Evolutionary conservation across 2,113 vertebrate species (phyloP), one percentile per base, ranked within the genome.

Genomic region (Anas platyrhynchos): DNA sequence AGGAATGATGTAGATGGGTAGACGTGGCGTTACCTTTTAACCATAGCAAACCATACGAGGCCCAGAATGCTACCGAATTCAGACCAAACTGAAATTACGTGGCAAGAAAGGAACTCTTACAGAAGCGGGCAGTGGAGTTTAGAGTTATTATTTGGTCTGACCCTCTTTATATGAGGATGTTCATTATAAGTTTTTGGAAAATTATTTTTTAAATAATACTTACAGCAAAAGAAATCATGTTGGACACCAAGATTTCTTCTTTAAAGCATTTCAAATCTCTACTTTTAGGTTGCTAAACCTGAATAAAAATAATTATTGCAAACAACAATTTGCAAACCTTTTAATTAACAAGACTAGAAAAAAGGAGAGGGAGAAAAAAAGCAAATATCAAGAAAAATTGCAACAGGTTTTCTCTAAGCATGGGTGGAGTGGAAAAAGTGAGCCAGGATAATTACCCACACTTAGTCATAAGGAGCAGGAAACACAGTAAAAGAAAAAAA

Each of bases 351-450:
- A 92, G 97, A 95, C 69, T 87, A 66, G 25, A 34, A 75, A 94
- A 93, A 85, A 91, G 63, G 76, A 93, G 13, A 69, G 32, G 15
- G 86, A 83, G 68, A 68, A 83, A 82, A 86, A 89, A 79, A 78
- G 91, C 90, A 96, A 96, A 89, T 87, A 79, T 97, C 94, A 84
- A 96, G 96, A 96, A 97, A 98, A 97, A 79, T 97, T 97, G 93
- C 95, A 97, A 97, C 97, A 98, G 94, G 96, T 97, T 98, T 98
- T 98, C 97, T 97, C 44, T 82, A 96, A 98, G 94, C 85, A 96
- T 97, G 98, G 98, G 97, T 96, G 97, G 97, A 98, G 96, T 97
- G 98, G 98, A 98, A 98, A 98, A 98, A 98, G 89, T 98, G 97
- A 98, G 95, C 96, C 95, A 96, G 97, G 89, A 93, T 98, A 98